Evolutionary conservation across 1,140 invertebrate genomes (phyloP).

Genomic region (Leptinotarsa texana): DNA sequence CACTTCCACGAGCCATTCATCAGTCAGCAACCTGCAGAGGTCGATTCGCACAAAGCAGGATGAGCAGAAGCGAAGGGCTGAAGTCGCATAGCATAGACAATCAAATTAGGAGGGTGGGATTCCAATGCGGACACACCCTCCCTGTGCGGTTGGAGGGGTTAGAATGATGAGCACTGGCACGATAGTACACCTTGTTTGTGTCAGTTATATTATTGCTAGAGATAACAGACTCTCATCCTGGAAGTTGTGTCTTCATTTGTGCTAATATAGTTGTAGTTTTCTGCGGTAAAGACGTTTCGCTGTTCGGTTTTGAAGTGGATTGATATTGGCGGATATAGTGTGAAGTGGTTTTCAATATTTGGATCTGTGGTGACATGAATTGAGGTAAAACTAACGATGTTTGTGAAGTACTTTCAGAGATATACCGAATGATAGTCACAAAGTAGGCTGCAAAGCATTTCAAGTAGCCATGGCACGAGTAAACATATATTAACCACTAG

Average conservation of each 20-base stretch:
- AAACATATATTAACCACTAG: too few species aligned
- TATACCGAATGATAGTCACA: too few species aligned
- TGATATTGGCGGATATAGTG: too few species aligned
- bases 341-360: too few species aligned
- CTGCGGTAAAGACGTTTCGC: not conserved
- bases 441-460: too few species aligned
- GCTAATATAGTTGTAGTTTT: slow-evolving; percentile 36
- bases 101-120: slow-evolving; percentile 38
- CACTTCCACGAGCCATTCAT: not conserved
- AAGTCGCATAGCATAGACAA: not conserved
- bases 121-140: slow-evolving; percentile 38
- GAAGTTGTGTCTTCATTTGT: slow-evolving; percentile 41
- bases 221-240: slow-evolving; percentile 43
- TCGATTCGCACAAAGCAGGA: not conserved
- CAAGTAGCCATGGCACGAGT: too few species aligned
- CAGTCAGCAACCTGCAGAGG: not conserved
- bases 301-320: too few species aligned
- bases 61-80: not conserved
- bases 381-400: too few species aligned
- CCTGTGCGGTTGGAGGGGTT: slow-evolving; percentile 43
- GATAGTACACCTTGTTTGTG: slow-evolving; percentile 42
- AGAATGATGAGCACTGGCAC: slow-evolving; percentile 45
- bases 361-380: too few species aligned
- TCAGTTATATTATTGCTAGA: slow-evolving; percentile 45
- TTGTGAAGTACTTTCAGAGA: too few species aligned